Evolutionary conservation across 2,888 invertebrate genomes (phyloP), one percentile per base, ranked within the genome.

Genomic region (Mythimna pallens): DNA sequence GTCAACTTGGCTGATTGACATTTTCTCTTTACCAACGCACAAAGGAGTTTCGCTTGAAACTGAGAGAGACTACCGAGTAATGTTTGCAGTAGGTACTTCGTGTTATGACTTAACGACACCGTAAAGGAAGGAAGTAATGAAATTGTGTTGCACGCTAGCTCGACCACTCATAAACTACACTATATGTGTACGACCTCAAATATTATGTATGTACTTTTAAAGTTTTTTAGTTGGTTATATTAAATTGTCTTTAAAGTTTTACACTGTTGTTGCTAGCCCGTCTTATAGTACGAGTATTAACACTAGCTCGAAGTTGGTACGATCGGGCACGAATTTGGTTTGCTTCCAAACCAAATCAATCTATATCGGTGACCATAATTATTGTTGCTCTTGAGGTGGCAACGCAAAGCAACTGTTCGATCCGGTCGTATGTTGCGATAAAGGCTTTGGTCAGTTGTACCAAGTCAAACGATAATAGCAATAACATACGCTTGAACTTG

Each of bases 121-220:
- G 54, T 80, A 82, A 80, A 80, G 61, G 36, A 58, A 65, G 50
- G 52, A 25, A 57, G 67, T 78, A 82, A 79, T 82, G 82, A 80
- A 80, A 80, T 82, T 78, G 79, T 82, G 73, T 65, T 82, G 73
- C 82, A 82, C 62, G 82, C 65, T 78, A 72, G 50, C 65, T 36
- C 36, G 43, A 55, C 82, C 79, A 73, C 61, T 65, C 66, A 55
- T 78, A 68, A 64, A 72, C 10, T 57, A 52, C 59, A 55, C 58
- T 30, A 50, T 63, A 72, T 68, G 40, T 25, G 71, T 40, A 40
- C 52, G 20, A 54, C 36, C 57, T 66, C 59, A 54, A 70, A 78
- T 71, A 66, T 55, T 34, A 57, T 43, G 54, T 34, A 57, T 36
- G 50, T 63, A 22, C 40, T 62, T 61, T 12, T 12, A 47, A 17